Evolutionary conservation across 2,113 vertebrate species (phyloP).

Genomic region (Sebastes schlegelii): DNA sequence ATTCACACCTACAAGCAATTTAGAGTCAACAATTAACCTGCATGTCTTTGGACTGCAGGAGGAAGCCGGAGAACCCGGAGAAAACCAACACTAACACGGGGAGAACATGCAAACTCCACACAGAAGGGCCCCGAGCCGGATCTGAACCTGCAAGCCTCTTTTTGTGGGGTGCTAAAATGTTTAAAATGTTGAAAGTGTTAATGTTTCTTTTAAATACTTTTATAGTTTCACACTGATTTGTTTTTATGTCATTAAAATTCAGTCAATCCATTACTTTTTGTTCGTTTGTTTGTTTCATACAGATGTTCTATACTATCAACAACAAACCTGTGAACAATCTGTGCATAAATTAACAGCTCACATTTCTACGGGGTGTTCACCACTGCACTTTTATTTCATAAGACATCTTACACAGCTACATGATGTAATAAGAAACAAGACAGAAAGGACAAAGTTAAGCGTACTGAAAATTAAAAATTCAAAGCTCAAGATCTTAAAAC

Average conservation of each 20-base stretch:
- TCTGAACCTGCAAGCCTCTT: no score
- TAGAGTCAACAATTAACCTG: no score
- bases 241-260: background rate
- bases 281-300: background rate
- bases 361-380: background rate
- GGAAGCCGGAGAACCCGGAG: no score
- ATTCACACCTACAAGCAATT: no score
- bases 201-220: background rate
- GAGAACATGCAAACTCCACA: no score
- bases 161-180: background rate
- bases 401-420: background rate
- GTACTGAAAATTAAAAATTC: background rate
- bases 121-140: no score
- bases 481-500: conserved; percentile 7
- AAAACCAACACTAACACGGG: no score
- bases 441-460: background rate
- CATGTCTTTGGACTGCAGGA: no score
- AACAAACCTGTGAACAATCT: conserved; percentile 12
- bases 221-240: background rate
- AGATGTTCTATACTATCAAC: background rate
- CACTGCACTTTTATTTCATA: background rate
- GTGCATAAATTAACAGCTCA: conserved; percentile 19
- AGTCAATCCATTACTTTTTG: background rate
- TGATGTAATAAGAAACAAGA: background rate
- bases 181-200: background rate